These are phyloP conservation scores for Bedellia somnulentella DNA, from an alignment of 2,888 invertebrate genomes.

Conservation along the genomic window DNA sequence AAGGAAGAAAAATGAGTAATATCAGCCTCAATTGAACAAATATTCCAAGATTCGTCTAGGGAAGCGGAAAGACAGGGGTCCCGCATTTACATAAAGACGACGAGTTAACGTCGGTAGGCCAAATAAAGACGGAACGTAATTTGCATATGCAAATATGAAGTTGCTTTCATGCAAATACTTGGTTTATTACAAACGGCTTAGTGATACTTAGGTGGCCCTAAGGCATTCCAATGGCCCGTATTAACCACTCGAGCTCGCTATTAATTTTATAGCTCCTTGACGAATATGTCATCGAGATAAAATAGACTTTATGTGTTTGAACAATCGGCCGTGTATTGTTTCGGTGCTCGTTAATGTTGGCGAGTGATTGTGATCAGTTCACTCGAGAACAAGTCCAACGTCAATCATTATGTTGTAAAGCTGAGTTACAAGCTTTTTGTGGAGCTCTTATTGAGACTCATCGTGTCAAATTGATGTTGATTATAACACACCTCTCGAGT, in stretches of 20 bases:
- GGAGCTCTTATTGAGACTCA: constrained; percentile 12
- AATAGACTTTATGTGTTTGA: too few relatives aligned
- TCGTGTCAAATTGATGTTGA: constrained; percentile 19
- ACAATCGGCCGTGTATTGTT: too few relatives aligned
- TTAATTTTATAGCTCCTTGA: background rate
- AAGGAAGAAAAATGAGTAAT: too few relatives aligned
- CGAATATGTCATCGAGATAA: background rate
- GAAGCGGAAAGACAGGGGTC: constrained; percentile 19
- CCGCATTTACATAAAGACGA: constrained; percentile 38
- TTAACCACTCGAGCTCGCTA: background rate
- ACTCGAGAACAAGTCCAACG: constrained; percentile 8
- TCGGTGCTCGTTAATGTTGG: too few relatives aligned
- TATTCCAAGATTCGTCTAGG: constrained; percentile 21
- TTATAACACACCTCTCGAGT: constrained; percentile 21
- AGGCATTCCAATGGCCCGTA: constrained; percentile 15
- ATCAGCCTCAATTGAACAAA: too few relatives aligned
- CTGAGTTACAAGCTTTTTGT: constrained; percentile 15
- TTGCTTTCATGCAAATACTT: constrained; percentile 53
- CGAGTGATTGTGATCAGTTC: too few relatives aligned
- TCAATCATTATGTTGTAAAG: constrained; percentile 25
- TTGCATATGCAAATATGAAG: constrained; percentile 54
- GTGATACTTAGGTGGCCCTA: constrained; percentile 41
- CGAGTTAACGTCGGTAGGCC: constrained; percentile 41
- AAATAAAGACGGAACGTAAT: constrained; percentile 52
- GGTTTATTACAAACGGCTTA: constrained; percentile 51